Evolutionary conservation across 2,888 invertebrate species (phyloP).

Genomic region (Drosophila helvetica): DNA sequence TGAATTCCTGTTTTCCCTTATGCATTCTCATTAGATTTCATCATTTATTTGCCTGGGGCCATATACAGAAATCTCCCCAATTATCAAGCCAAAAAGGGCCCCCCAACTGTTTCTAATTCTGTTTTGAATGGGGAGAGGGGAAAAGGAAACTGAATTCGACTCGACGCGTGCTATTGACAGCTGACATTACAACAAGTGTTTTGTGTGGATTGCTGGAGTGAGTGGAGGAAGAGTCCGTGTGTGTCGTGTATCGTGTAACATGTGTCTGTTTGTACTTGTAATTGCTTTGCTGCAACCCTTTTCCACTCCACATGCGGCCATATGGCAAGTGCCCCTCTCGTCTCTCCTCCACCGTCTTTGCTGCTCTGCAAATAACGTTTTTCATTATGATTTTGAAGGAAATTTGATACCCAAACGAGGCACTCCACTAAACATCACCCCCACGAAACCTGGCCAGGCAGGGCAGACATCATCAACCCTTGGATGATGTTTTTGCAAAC

Average conservation of each 20-base stretch:
- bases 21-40: constrained; percentile 10
- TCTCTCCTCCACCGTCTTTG: not conserved
- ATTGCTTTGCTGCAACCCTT: constrained; percentile 34
- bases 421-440: constrained; percentile 5
- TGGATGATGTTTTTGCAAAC: constrained; percentile 22
- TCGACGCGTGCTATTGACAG: constrained; percentile 72
- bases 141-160: constrained; percentile 24
- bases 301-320: constrained; percentile 32
- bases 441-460: not conserved
- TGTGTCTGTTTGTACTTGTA: constrained; percentile 34
- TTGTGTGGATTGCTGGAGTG: constrained; percentile 16
- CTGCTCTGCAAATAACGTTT: constrained; percentile 39
- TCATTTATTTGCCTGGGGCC: constrained; percentile 29
- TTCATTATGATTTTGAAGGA: constrained; percentile 66
- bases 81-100: constrained; percentile 3
- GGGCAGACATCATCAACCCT: constrained; percentile 28
- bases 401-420: constrained; percentile 59
- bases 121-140: not conserved
- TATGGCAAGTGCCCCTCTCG: constrained; percentile 45
- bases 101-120: not conserved
- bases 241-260: not conserved
- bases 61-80: constrained; percentile 23
- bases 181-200: constrained; percentile 78
- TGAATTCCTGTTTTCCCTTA: constrained; percentile 1
- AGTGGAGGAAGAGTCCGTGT: too few relatives aligned